Conservation (phyloP, 2,888 invertebrate genomes). For the Cataglyphis livida region DNA sequence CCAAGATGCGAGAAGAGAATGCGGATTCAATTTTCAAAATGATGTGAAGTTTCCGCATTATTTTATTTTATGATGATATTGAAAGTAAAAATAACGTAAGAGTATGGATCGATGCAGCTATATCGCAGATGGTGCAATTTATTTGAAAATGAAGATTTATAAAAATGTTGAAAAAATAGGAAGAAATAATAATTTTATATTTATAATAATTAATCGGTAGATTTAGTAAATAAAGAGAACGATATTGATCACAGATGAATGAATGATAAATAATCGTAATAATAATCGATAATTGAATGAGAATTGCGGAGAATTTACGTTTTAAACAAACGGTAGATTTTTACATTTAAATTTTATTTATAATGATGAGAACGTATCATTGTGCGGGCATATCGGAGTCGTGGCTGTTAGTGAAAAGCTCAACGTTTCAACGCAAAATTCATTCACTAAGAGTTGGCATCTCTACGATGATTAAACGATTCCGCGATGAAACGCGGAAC, state of each 20-base stretch:
- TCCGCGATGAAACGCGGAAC: neutral
- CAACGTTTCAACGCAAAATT: constrained; percentile 7
- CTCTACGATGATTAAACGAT: constrained; percentile 28
- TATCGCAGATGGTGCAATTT: neutral
- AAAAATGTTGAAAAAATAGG: neutral
- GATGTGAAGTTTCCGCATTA: constrained; percentile 20
- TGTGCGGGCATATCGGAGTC: neutral
- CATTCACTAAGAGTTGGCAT: constrained; percentile 4
- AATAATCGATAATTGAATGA: too few relatives aligned
- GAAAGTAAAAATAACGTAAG: constrained; percentile 20
- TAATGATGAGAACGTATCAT: neutral
- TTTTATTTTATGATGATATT: constrained; percentile 39
- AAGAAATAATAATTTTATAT: neutral
- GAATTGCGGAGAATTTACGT: neutral
- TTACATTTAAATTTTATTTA: neutral
- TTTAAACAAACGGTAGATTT: constrained; percentile 2
- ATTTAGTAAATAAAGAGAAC: neutral
- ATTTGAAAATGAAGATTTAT: neutral
- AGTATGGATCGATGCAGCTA: neutral
- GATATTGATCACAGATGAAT: neutral
- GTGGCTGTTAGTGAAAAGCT: neutral
- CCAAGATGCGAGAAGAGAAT: constrained; percentile 20
- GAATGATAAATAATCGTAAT: neutral
- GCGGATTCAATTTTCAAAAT: constrained; percentile 35
- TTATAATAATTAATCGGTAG: neutral